Base-by-base conservation (phyloP, 2,113 vertebrate species). In the Chaenogobius annularis region DNA sequence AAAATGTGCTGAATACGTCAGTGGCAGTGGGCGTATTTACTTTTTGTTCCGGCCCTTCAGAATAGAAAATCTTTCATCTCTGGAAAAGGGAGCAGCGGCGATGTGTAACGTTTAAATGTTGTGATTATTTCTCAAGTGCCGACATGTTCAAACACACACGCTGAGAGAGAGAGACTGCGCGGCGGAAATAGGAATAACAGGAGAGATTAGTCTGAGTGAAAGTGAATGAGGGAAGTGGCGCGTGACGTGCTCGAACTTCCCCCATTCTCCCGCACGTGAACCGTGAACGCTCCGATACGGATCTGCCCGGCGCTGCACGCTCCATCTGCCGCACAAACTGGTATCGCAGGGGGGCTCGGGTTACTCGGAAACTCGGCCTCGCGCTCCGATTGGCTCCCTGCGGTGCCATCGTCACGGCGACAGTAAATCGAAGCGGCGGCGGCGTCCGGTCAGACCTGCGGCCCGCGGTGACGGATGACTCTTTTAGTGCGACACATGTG, bases 261-360 rank as follows among this genome's bases (percentile, higher is more conserved):
- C 56, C 7, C 26, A 61, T 35, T 35, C 58, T 61, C 35, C 61
- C 35, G 61, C 40, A 17, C n/a, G 35, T 63, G 61, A 63, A 63
- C 31, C 61, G 17, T 37, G 12, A 11, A 63, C 15, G n/a, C 9
- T 19, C 61, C 10, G 61, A 63, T 63, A 43, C 8, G 12, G 35
- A 63, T 63, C 59, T 62, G 17, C 37, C 7, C 55, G 26, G 61
- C n/a, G 37, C 31, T 0, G 35, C 13, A 43, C 31, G 31, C 17
- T 63, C 17, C 61, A 9, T 35, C 26, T 35, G 14, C 7, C 8
- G 17, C 59, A 62, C 5, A 31, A 37, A 62, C 59, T 37, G 22
- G 23, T 14, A 31, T 59, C 22, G 35, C 59, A 6, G 17, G 59
- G 17, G 59, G 17, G 13, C 15, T 62, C 31, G 35, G 10, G 14